Evolutionary conservation across 2,113 vertebrate species (phyloP), one percentile per base, ranked within the genome.

Genomic region (Copsychus sechellarum): DNA sequence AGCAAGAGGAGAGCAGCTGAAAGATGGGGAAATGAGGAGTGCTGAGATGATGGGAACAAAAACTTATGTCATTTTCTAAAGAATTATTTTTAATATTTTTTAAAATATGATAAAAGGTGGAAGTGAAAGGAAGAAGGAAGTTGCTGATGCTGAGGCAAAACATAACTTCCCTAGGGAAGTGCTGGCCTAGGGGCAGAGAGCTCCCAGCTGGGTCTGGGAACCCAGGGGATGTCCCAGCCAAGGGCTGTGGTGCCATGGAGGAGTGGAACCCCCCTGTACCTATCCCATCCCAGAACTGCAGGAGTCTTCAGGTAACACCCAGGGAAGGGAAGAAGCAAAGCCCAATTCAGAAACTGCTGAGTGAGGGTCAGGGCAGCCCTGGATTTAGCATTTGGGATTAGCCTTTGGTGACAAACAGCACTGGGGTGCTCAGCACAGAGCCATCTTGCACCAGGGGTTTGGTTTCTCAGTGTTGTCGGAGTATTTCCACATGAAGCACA

Each of bases 51-150:
- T 81, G 57, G 90, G 95, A 92, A 88, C 38, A 62, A 62, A 73
- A 78, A 64, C 20, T 70, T 31, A 4, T 28, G 77, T 31, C 6
- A 12, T 24, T 71, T 81, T 65, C 48, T 57, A 25, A 56, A 83
- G 7, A 62, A 69, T 51, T 26, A 11, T 12, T 72, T 66, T 53
- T 11, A 47, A 57, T 78, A n/a, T 47, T 78, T 82, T 89, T 73
- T 62, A 23, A 38, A 51, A n/a, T 54, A 53, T 36, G 38, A 23
- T 36, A 61, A 67, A 95, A 93, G 58, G 85, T 90, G 90, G 94
- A 91, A 94, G 90, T 91, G 88, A 95, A 96, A 96, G 73, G 77
- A 85, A 94, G 91, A 82, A 91, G 94, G 95, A 90, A 93, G 50
- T 43, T 61, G 11, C 61, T 90, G 70, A 31, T 76, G 81, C 56